Evolutionary conservation across 2,797 vertebrate genomes (phyloP), one percentile per base, ranked within the genome.

Genomic region (Meda fulgida): DNA sequence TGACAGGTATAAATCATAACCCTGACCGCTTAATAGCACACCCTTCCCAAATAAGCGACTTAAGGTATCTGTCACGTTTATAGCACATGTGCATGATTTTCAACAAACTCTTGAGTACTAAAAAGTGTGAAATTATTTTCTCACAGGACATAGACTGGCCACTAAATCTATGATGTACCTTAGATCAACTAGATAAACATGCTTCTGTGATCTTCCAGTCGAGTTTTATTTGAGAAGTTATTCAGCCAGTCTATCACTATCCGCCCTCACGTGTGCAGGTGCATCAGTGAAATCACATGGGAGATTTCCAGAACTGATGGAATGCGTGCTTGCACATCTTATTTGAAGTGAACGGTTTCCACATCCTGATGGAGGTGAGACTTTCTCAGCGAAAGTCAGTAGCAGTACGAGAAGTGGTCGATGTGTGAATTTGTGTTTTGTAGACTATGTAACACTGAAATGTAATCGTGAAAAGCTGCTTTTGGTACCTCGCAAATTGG

Each of bases 371-470:
- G 13, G 53, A 26, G 48, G 48, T 55, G 66, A 38, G 58, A 40
- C 16, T 29, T 23, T 63, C 26, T 46, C 53, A 60, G 69, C 18
- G 0, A 58, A 81, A 58, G 51, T 81, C 29, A 14, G 69, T 43
- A 18, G 16, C 38, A 8, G 11, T 23, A 58, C 10, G 6, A 40
- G 10, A 58, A 29, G 11, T 26, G 36, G 23, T 26, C 4, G 7
- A 60, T 65, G 60, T 79, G 48, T 72, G 67, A 72, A 23, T 72
- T 58, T 26, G 26, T 18, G 46, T 67, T 71, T 81, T 60, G 18
- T 18, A 31, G 26, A 71, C 51, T 14, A 21, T 8, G 40, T n/a
- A 43, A 26, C 13, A 55, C 31, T 29, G 48, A 19, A 65, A 31
- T 18, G 29, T 31, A 31, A 65, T 31, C 1, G 16, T 65, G 31